phyloP scores from a whole-genome alignment of 2,113 vertebrate genomes.

The Otus sunia region DNA sequence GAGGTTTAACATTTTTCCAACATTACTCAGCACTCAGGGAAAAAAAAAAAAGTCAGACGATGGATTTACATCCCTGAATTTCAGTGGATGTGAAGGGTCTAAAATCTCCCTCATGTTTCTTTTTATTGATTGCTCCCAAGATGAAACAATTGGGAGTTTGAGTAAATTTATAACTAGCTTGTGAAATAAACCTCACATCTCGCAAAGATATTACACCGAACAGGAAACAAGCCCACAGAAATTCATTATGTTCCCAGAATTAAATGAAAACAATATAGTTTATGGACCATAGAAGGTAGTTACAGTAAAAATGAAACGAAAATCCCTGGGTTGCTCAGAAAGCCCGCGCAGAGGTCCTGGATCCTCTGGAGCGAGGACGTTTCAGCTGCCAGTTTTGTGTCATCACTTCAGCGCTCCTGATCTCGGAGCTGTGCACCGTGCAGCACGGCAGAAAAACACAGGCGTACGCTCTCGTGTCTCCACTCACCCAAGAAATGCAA shows the following conservation, averaged over 20 bases:
- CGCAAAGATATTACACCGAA: conserved; percentile 50
- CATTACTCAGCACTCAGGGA: conserved; percentile 3
- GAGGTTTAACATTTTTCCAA: conserved; percentile 32
- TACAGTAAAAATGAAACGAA: conserved; percentile 38
- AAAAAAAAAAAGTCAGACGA: background rate
- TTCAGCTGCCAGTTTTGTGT: conserved; percentile 43
- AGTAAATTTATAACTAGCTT: conserved; percentile 63
- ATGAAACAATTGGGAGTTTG: conserved; percentile 43
- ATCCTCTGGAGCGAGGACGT: background rate
- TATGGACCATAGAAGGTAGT: conserved; percentile 55
- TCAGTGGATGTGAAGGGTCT: conserved; percentile 62
- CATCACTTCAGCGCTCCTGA: background rate
- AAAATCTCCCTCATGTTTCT: conserved; percentile 52
- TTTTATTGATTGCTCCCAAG: conserved; percentile 66
- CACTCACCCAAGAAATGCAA: rapidly evolving
- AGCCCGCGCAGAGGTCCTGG: background rate
- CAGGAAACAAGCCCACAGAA: conserved; percentile 68
- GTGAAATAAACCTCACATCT: conserved; percentile 66
- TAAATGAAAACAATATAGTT: conserved; percentile 69
- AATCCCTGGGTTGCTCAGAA: background rate
- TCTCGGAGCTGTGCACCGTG: rapidly evolving
- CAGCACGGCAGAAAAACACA: background rate
- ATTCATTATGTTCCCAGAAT: conserved; percentile 66
- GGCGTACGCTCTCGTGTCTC: rapidly evolving
- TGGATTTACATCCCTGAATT: conserved; percentile 50